Base-by-base conservation (phyloP, 1,140 invertebrate genomes). In the Anoplophora glabripennis region DNA sequence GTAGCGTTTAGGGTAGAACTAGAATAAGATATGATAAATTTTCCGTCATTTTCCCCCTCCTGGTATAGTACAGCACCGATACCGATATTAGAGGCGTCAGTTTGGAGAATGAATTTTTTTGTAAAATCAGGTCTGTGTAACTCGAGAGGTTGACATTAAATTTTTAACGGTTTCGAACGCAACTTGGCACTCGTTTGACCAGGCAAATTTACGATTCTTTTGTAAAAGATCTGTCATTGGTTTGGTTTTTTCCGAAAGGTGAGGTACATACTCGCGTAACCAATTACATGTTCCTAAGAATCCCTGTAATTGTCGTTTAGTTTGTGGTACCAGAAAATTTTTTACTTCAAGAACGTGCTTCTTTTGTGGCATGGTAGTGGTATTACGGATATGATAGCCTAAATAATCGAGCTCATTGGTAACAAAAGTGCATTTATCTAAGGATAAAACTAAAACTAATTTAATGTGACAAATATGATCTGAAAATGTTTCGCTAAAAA, bases 151-250 rank as follows among this genome's bases (percentile, higher is more conserved):
- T 40, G 17, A 53, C 0, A 78, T 42, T 8, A 46, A 56, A 3
- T 54, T 53, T 48, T 77, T 76, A 0, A 75, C 18, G 18, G 18
- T 48, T 4, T 64, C 28, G 56, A 75, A 72, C 0, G 71, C 61
- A 1, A 17, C n/a, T 18, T 48, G 15, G 0, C 35, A 40, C 45
- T 44, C 40, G 54, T 44, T 66, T 69, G 44, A 71, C 65, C 0
- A 69, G 37, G 40, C 62, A 72, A 35, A 72, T 40, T 40, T 40
- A 63, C 10, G 66, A 44, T 28, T 42, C 36, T 17, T 49, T 40
- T 34, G 53, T n/a, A 65, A 37, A 9, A 62, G 12, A 8, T 66
- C 28, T 8, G 53, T 63, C 35, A 71, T 55, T 0, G 69, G 64
- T 14, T 51, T n/a, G 4, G 65, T 61, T 12, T 64, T 34, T 1